phyloP scores from a whole-genome alignment of 1,140 invertebrate genomes.

The Drosophila sproati region DNA sequence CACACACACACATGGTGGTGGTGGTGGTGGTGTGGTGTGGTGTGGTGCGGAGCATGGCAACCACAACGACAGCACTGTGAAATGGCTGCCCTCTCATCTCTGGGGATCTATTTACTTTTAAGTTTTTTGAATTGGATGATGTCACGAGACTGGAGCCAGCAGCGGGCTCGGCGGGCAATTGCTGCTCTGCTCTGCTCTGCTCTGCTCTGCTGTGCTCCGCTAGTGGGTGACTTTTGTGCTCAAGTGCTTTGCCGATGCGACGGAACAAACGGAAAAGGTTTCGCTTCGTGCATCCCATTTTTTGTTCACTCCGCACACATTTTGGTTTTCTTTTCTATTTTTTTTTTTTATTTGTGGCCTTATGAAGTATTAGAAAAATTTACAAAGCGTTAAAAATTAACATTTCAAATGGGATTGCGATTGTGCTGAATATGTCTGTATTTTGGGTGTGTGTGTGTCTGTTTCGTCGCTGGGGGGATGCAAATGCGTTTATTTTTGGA shows the following conservation, averaged over 20 bases:
- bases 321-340: no score
- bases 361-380: constrained; percentile 77
- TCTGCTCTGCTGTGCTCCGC: neutral
- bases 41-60: constrained; percentile 3
- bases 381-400: constrained; percentile 81
- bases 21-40: neutral
- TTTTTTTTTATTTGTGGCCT: constrained; percentile 27
- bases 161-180: neutral
- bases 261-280: constrained; percentile 56
- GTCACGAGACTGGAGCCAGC: constrained; percentile 52
- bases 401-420: constrained; percentile 72
- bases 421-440: constrained; percentile 19
- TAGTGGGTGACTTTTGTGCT: constrained; percentile 59
- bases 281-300: constrained; percentile 17
- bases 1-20: constrained; percentile 3
- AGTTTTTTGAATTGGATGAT: constrained; percentile 81
- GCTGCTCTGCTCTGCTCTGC: no score
- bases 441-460: constrained; percentile 7
- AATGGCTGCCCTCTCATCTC: constrained; percentile 58
- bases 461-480: constrained; percentile 49
- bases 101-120: constrained; percentile 82
- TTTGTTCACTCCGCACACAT: neutral
- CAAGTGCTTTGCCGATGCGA: constrained; percentile 36
- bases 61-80: constrained; percentile 33
- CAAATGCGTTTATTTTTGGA: constrained; percentile 82